Evolutionary conservation across 2,797 vertebrate species (phyloP), one percentile per base, ranked within the genome.

Genomic region (Hydrolagus colliei): DNA sequence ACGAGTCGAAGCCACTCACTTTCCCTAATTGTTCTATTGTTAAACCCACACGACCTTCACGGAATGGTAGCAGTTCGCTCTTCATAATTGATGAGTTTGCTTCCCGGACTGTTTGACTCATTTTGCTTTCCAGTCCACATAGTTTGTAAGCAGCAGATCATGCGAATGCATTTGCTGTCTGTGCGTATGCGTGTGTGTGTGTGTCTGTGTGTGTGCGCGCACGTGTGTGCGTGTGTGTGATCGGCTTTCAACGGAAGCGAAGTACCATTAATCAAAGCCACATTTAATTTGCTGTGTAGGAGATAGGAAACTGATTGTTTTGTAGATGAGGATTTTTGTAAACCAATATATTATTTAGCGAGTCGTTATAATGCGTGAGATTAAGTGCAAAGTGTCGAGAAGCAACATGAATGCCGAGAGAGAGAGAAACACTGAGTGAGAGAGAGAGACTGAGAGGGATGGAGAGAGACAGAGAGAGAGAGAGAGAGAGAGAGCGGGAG

Each of bases 31-130:
- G 74, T 59, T 76, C 20, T 59, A n/a, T 76, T 18, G 59, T 72
- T 27, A 20, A 59, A n/a, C 41, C 74, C 9, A 2, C 59, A 52
- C 41, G 59, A 76, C 74, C 41, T 59, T 18, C 41, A 76, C 74
- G 59, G 41, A 52, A n/a, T 59, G 18, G 74, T 52, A 52, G 16
- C 74, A 59, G 41, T 41, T 27, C 10, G 74, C 74, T 2, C 16
- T 76, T 76, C 41, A 41, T n/a, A 59, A 76, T 41, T 76, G 41
- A 76, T 76, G 74, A 76, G 16, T 41, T 52, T 76, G 74, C 16
- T 61, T 75, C 41, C n/a, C 59, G 4, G 7, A 20, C 16, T 9
- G 59, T 59, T 75, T n/a, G 16, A n/a, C 18, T 59, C 41, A 59
- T 9, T 76, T 16, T 41, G 52, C 52, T 77, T 27, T 61, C 52